Evolutionary conservation across 2,113 vertebrate species (phyloP).

Genomic region (Sula dactylatra): DNA sequence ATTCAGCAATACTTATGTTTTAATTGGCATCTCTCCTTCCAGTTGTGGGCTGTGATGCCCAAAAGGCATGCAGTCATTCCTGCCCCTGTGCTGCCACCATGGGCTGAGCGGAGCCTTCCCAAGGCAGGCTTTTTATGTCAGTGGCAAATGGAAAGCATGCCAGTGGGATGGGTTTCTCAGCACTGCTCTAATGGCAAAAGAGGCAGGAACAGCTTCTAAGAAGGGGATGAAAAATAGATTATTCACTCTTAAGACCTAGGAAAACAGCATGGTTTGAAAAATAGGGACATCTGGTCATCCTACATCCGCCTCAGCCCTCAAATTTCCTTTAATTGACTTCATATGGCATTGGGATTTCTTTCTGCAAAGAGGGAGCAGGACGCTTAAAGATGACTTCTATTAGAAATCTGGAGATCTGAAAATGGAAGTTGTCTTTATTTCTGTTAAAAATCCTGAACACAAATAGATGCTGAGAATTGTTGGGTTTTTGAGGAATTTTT

Average conservation of each 20-base stretch:
- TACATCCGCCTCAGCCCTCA: slow-evolving; percentile 46
- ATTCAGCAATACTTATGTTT: neutral
- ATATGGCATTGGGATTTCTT: slow-evolving; percentile 43
- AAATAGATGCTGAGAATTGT: neutral
- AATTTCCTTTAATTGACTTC: slow-evolving; percentile 66
- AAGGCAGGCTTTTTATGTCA: neutral
- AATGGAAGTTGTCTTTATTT: neutral
- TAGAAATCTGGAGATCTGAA: slow-evolving; percentile 11
- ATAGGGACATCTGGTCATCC: slow-evolving; percentile 65
- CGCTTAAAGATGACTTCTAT: slow-evolving; percentile 6
- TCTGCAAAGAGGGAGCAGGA: neutral
- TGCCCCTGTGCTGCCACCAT: neutral
- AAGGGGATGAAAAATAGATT: slow-evolving; percentile 59
- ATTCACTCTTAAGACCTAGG: slow-evolving; percentile 35
- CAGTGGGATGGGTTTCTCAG: neutral
- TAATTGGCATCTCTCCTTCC: neutral
- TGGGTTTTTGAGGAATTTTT: neutral
- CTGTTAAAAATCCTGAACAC: neutral
- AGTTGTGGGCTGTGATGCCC: neutral
- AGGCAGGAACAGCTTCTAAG: slow-evolving; percentile 29
- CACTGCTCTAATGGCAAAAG: neutral
- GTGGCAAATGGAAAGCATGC: neutral
- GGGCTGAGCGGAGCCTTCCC: neutral
- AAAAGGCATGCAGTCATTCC: neutral
- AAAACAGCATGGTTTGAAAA: slow-evolving; percentile 56